Evolutionary conservation across 1,140 invertebrate species (phyloP).

Genomic region (Samia ricini): DNA sequence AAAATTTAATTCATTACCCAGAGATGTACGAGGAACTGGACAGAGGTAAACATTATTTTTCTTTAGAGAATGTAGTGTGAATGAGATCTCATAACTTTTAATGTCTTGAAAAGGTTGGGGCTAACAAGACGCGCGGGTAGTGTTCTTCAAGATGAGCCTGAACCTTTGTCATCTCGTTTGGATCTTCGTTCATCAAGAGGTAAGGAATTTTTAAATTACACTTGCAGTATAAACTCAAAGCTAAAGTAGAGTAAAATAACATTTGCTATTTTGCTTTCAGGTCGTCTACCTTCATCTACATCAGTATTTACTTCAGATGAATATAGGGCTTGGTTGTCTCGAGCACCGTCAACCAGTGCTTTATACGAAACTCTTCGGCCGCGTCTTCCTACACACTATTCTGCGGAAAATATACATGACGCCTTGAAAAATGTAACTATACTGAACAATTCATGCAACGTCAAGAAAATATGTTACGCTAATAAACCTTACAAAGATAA

Average conservation of each 20-base stretch:
- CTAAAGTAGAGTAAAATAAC: neutral
- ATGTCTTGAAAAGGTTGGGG: slow-evolving; percentile 45
- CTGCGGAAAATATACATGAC: slow-evolving; percentile 93
- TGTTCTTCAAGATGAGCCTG: slow-evolving; percentile 67
- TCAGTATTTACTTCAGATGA: slow-evolving; percentile 93
- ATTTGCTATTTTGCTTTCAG: slow-evolving; percentile 28
- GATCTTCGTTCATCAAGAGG: slow-evolving; percentile 74
- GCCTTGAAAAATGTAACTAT: slow-evolving; percentile 85
- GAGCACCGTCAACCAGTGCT: slow-evolving; percentile 94
- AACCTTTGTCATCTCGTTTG: slow-evolving; percentile 65
- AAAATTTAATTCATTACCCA: slow-evolving; percentile 86
- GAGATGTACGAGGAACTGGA: slow-evolving; percentile 82
- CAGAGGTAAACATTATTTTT: slow-evolving; percentile 51
- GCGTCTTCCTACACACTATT: slow-evolving; percentile 80
- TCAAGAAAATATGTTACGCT: neutral
- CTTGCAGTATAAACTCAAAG: neutral
- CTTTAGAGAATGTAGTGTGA: neutral
- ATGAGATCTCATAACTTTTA: slow-evolving; percentile 15
- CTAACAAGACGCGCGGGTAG: slow-evolving; percentile 63
- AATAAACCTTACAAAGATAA: neutral
- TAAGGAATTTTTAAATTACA: slow-evolving; percentile 20
- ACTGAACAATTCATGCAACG: neutral
- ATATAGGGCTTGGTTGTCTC: slow-evolving; percentile 91
- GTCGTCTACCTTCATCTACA: slow-evolving; percentile 64
- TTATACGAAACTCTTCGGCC: slow-evolving; percentile 92